These are phyloP conservation scores for Cyanocitta stelleri DNA, from an alignment of 2,113 vertebrate species.

Conservation along the genomic window DNA sequence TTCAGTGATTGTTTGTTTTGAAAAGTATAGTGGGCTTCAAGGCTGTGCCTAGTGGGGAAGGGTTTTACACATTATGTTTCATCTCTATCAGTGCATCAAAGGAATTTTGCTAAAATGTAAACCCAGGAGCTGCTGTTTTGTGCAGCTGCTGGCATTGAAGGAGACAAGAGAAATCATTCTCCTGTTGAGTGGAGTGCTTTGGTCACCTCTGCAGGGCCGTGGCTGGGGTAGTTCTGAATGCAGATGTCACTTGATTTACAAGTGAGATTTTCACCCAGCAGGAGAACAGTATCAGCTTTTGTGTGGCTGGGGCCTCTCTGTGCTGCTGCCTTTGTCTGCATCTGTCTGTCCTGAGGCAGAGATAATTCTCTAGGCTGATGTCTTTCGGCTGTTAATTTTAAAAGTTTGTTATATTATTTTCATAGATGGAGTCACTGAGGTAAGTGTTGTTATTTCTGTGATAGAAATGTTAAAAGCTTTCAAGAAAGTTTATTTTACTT, in stretches of 20 bases:
- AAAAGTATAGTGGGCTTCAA: neutral
- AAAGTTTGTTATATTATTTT: neutral
- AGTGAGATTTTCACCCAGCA: conserved; percentile 54
- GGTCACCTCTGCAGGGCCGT: conserved; percentile 33
- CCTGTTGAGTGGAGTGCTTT: neutral
- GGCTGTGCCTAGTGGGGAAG: neutral
- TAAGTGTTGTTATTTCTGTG: conserved; percentile 26
- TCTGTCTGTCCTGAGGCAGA: neutral
- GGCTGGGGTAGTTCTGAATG: conserved; percentile 57
- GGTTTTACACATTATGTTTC: neutral
- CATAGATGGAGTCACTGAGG: neutral
- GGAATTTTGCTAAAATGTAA: neutral
- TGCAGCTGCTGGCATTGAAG: neutral
- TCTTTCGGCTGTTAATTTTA: neutral
- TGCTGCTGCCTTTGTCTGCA: conserved; percentile 29
- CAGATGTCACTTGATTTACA: conserved; percentile 70
- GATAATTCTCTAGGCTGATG: neutral
- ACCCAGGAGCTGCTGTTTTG: neutral
- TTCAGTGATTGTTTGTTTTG: neutral
- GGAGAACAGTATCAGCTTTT: conserved; percentile 74
- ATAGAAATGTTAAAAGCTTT: neutral
- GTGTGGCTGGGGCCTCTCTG: conserved; percentile 51
- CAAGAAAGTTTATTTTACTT: neutral
- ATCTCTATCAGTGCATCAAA: neutral
- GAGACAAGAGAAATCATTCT: neutral